These are phyloP conservation scores for Leptodactylus fuscus DNA, from an alignment of 2,113 vertebrate species.

Conservation along the genomic window DNA sequence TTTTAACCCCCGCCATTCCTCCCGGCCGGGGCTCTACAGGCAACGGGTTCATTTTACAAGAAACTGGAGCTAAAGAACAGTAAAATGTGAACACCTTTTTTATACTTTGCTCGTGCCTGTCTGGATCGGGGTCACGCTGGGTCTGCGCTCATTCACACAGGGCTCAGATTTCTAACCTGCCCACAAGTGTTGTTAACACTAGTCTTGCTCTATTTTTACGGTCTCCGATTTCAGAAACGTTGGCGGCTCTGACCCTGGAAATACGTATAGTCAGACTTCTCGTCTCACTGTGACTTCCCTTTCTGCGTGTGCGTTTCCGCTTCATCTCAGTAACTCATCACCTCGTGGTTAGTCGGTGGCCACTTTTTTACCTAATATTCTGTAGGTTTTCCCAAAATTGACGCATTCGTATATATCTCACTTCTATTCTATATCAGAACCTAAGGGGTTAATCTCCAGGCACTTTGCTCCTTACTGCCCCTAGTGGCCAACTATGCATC, in stretches of 20 bases:
- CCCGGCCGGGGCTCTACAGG: not conserved
- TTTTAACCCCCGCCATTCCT: not conserved
- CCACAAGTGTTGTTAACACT: conserved; percentile 46
- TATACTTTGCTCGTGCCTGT: conserved; percentile 23
- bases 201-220: conserved; percentile 29
- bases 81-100: conserved; percentile 32
- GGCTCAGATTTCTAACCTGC: conserved; percentile 39
- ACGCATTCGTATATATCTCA: not conserved
- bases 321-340: not conserved
- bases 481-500: not conserved
- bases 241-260: conserved; percentile 17
- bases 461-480: not conserved
- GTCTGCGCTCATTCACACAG: conserved; percentile 41
- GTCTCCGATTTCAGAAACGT: conserved; percentile 37
- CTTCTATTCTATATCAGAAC: not conserved
- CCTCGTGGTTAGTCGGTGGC: not conserved
- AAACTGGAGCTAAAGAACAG: conserved; percentile 6
- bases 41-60: not conserved
- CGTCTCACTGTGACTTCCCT: conserved; percentile 9
- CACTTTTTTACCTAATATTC: too few species aligned
- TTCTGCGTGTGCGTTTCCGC: not conserved
- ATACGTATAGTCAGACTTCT: conserved; percentile 11
- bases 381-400: not conserved
- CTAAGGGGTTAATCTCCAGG: not conserved
- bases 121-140: conserved; percentile 39